These are phyloP conservation scores for Campopleginae sp. DNA, from an alignment of 2,888 invertebrate genomes.

Conservation along the genomic window DNA sequence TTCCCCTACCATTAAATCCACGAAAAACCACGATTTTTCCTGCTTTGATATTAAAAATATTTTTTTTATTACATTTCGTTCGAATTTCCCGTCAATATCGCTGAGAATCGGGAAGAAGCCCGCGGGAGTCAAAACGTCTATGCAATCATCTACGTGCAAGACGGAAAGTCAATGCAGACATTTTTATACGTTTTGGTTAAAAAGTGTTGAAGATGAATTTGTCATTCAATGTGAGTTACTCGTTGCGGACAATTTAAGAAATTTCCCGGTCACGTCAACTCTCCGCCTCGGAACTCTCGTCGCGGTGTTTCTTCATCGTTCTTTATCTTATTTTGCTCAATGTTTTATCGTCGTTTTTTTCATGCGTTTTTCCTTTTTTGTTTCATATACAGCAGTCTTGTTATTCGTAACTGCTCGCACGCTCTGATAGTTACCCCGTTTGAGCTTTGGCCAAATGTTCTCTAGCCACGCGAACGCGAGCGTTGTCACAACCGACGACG, in stretches of 20 bases:
- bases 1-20: not conserved
- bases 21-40: not conserved
- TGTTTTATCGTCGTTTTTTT: not conserved
- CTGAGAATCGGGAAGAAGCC: too few species aligned
- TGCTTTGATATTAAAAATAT: not conserved
- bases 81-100: not conserved
- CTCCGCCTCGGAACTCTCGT: conserved; percentile 28
- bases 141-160: too few species aligned
- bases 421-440: conserved; percentile 62
- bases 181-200: not conserved
- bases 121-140: too few species aligned
- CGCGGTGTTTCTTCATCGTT: conserved; percentile 31
- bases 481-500: conserved; percentile 57
- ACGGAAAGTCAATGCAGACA: too few species aligned
- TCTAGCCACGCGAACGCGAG: not conserved
- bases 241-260: conserved; percentile 58
- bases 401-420: conserved; percentile 23
- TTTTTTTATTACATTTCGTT: not conserved
- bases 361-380: not conserved
- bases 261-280: conserved; percentile 54
- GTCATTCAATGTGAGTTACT: conserved; percentile 9
- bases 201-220: conserved; percentile 10
- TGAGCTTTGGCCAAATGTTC: conserved; percentile 63
- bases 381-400: conserved; percentile 1
- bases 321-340: not conserved